Percentiles rank a stretch among this genome's conserved stretches.
phyloP scores from a whole-genome alignment of 2,888 invertebrate genomes.

The Cheilosia soror region DNA sequence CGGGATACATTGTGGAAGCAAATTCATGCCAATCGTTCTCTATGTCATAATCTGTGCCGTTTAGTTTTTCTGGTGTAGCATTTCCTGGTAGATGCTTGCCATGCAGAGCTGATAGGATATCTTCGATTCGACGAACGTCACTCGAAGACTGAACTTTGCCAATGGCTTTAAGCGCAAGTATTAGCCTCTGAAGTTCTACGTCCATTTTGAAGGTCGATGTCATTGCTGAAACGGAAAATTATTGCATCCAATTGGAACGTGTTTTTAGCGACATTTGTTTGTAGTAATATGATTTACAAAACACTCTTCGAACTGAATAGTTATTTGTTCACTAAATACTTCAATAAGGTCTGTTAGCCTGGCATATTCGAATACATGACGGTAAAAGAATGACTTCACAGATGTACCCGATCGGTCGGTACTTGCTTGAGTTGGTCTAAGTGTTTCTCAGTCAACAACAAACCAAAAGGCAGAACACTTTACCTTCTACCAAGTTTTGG shows the following conservation, averaged over 20 bases:
- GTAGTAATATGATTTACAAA: constrained; percentile 30
- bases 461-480: no score
- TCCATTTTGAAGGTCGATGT: constrained; percentile 72
- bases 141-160: constrained; percentile 80
- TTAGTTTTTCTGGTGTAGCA: constrained; percentile 88
- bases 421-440: no score
- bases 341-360: neutral
- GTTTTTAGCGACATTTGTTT: constrained; percentile 63
- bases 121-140: constrained; percentile 81
- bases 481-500: no score
- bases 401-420: neutral
- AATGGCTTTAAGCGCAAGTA: constrained; percentile 77
- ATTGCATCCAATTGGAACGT: constrained; percentile 83
- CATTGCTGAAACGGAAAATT: constrained; percentile 82
- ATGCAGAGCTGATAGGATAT: constrained; percentile 79
- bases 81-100: constrained; percentile 82
- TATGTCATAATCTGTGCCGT: constrained; percentile 84
- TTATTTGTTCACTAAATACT: neutral
- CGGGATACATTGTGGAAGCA: constrained; percentile 84
- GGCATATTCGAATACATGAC: neutral
- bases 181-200: constrained; percentile 77
- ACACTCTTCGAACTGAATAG: constrained; percentile 21
- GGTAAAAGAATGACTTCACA: neutral
- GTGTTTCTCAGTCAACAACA: no score
- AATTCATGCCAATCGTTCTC: constrained; percentile 81